phyloP scores from a whole-genome alignment of 2,888 invertebrate genomes.

The Archips crataeganus region DNA sequence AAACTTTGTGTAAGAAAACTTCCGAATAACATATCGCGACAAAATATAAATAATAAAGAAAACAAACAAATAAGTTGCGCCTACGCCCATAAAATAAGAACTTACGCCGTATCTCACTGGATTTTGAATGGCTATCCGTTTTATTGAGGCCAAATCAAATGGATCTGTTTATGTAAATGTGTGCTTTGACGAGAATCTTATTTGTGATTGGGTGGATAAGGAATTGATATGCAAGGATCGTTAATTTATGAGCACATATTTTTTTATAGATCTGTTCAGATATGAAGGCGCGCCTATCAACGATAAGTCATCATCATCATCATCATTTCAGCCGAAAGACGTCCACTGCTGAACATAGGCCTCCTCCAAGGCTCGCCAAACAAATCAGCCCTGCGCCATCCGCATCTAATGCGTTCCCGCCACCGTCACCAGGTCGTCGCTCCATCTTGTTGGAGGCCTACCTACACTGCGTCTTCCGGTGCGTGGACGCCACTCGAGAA shows the following conservation, averaged over 20 bases:
- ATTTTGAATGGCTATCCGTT: constrained; percentile 19
- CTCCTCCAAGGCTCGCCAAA: too few species aligned
- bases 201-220: background rate
- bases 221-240: background rate
- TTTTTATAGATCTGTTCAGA: too few species aligned
- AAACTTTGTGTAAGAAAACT: constrained; percentile 5
- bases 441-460: too few species aligned
- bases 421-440: too few species aligned
- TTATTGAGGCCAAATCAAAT: constrained; percentile 6
- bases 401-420: too few species aligned
- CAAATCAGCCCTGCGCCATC: too few species aligned
- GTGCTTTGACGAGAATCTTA: background rate
- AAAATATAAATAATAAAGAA: constrained; percentile 31
- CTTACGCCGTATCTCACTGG: constrained; percentile 8
- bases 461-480: too few species aligned
- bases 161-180: constrained; percentile 12
- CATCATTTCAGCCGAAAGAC: too few species aligned
- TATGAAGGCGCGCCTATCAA: too few species aligned
- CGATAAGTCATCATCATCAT: too few species aligned
- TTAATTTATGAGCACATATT: background rate
- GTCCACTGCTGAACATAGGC: too few species aligned
- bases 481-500: too few species aligned
- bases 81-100: constrained; percentile 21
- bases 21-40: constrained; percentile 27
- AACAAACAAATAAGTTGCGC: constrained; percentile 23